phyloP scores from a whole-genome alignment of 2,797 vertebrate species.

The Phrynocephalus vlangalii region DNA sequence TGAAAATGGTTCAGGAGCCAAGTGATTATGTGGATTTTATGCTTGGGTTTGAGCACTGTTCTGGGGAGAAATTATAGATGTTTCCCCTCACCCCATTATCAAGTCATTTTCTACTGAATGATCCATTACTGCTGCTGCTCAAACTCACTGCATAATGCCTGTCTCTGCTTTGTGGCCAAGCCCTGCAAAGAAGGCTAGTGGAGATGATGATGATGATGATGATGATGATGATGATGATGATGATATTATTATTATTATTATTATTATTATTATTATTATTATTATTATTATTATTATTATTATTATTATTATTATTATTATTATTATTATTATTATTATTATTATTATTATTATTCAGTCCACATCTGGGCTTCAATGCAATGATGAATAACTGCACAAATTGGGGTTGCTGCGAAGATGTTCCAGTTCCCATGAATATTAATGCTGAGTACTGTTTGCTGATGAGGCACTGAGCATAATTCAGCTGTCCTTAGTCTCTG shows the following conservation, averaged over 20 bases:
- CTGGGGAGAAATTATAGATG: neutral
- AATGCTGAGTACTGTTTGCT: neutral
- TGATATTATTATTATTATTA: too few relatives aligned
- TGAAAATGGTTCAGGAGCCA: neutral
- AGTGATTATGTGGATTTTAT: neutral
- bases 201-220: neutral
- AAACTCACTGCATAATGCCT: neutral
- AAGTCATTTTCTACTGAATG: neutral
- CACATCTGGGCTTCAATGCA: neutral
- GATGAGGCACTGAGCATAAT: neutral
- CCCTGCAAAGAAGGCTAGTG: neutral
- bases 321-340: too few relatives aligned
- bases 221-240: too few relatives aligned
- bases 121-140: neutral
- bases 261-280: neutral
- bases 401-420: neutral
- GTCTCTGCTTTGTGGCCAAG: neutral
- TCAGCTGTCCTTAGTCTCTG: neutral
- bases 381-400: slow-evolving; percentile 9
- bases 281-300: neutral
- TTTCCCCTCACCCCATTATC: neutral
- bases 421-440: neutral
- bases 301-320: too few relatives aligned
- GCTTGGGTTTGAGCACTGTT: neutral
- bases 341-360: slow-evolving; percentile 12